Conservation (phyloP, 1,140 invertebrate genomes). For the Anoplophora glabripennis region DNA sequence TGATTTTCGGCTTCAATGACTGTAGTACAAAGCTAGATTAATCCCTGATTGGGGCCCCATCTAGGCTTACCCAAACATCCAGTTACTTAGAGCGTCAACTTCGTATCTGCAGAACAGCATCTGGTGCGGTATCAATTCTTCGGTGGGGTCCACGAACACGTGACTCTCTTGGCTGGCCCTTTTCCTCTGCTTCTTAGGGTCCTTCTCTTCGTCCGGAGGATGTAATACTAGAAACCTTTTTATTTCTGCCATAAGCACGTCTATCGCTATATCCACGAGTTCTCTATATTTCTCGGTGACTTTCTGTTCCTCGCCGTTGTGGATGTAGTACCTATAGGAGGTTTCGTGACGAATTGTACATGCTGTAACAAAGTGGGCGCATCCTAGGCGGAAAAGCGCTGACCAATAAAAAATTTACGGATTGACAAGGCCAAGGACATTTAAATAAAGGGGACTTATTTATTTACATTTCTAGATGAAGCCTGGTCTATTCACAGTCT, state of each 20-base stretch:
- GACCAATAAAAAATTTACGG: too few relatives aligned
- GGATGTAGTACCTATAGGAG: conserved; percentile 16
- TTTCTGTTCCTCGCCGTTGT: conserved; percentile 19
- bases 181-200: conserved; percentile 27
- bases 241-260: conserved; percentile 27
- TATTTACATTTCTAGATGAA: too few relatives aligned
- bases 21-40: too few relatives aligned
- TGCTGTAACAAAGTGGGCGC: too few relatives aligned
- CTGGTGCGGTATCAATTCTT: conserved; percentile 26
- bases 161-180: conserved; percentile 25
- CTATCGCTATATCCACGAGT: conserved; percentile 16
- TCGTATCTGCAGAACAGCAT: conserved; percentile 27
- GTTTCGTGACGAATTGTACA: too few relatives aligned
- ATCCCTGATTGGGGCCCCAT: too few relatives aligned
- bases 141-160: conserved; percentile 4
- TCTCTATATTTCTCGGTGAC: conserved; percentile 23
- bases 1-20: too few relatives aligned
- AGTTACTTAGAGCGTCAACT: conserved; percentile 32
- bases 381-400: too few relatives aligned
- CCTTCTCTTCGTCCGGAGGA: conserved; percentile 24
- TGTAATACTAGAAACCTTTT: conserved; percentile 25
- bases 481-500: too few relatives aligned
- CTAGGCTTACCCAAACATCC: conserved; percentile 32
- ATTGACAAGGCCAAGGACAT: too few relatives aligned
- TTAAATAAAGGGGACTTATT: too few relatives aligned